Base-by-base conservation (phyloP, 2,888 invertebrate genomes). In the Ophonus ardosiacus region DNA sequence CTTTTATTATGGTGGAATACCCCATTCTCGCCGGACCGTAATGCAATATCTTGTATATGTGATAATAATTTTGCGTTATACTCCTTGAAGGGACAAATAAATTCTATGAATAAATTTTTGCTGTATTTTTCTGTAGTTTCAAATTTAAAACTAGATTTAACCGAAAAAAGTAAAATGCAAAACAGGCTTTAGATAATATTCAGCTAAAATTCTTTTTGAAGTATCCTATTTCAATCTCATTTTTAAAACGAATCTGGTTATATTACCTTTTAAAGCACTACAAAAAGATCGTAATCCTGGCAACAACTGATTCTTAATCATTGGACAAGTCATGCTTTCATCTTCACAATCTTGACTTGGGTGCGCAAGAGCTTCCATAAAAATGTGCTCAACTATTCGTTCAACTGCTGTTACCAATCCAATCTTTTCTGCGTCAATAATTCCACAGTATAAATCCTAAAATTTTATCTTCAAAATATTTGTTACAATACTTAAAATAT, bases 341-440 rank as follows among this genome's bases (percentile, higher is more conserved):
- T 97, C 96, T 83, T 97, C 97, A 0, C 95, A 95, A 87, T 97
- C 97, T 7, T 93, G 92, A 88, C 95, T 95, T 0, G 97, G 96
- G 90, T 96, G 96, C 0, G 97, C 96, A 71, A 97, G 92, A 0
- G 97, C 97, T 88, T 97, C 97, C 95, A 98, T 96, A 89, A 97
- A 97, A 15, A 98, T 97, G 88, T 95, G 94, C 88, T 98, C 97
- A 90, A 98, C 95, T 10, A 97, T 95, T 51, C 97, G 94, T 90
- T 98, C 97, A 87, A 98, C 95, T 0, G 97, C 96, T 0, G 97
- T 96, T 85, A 98, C 96, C 86, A 98, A 92, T 0, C 97, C 97
- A 61, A 97, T 95, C 88, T 95, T 94, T 86, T 94, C 93, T 0
- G 95, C 95, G 89, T 97, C 96, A 56, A 98, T 93, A 15, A 97